Conservation (phyloP, 2,113 vertebrate species). For the Cheirogaleus medius region DNA sequence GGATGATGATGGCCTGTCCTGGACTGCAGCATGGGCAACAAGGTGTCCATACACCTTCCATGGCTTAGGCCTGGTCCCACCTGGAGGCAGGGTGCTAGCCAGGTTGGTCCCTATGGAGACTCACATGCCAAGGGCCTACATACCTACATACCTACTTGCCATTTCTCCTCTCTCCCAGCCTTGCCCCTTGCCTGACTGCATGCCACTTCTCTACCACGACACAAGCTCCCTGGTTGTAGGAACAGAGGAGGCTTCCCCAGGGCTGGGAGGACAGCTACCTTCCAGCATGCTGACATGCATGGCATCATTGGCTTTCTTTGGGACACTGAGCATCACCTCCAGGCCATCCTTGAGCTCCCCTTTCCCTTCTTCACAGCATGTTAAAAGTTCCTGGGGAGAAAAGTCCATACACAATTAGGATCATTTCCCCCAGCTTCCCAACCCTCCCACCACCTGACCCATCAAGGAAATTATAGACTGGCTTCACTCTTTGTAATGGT, state of each 20-base stretch:
- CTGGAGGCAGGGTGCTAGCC: not conserved
- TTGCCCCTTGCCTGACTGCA: not conserved
- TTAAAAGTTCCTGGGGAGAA: conserved; percentile 92
- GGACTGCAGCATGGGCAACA: not conserved
- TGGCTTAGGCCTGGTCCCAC: not conserved
- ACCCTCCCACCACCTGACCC: not conserved
- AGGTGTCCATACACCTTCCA: not conserved
- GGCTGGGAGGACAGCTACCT: conserved; percentile 84
- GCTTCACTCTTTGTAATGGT: not conserved
- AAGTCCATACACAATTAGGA: conserved; percentile 53
- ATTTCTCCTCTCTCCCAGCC: not conserved
- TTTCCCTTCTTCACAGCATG: conserved; percentile 98
- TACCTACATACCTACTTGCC: too few species aligned
- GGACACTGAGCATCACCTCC: conserved; percentile 98
- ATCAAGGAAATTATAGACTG: not conserved
- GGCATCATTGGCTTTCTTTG: conserved; percentile 97
- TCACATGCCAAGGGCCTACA: not conserved
- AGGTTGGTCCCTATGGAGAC: not conserved
- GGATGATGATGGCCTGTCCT: not conserved
- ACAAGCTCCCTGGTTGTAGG: not conserved
- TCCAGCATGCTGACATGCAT: conserved; percentile 99
- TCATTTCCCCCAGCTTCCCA: not conserved
- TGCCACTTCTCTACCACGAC: not conserved
- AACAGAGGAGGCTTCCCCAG: not conserved
- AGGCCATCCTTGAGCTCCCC: conserved; percentile 98